These are phyloP conservation scores for Corydoras maculifer DNA, from an alignment of 2,113 vertebrate species.

Conservation along the genomic window DNA sequence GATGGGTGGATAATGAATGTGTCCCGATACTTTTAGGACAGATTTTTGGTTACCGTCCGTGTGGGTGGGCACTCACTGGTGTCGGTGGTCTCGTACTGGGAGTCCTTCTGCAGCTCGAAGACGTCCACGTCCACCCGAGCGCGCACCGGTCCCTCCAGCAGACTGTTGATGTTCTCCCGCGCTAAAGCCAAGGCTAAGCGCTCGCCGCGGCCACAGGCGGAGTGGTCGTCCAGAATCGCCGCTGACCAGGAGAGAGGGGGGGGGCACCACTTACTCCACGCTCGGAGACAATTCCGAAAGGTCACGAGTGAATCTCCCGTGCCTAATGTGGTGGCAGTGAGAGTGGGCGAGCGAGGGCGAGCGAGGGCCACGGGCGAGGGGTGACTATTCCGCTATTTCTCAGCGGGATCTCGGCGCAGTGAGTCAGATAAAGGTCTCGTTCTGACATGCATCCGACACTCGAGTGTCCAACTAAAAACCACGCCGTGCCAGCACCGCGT, in stretches of 20 bases:
- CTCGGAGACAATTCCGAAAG: constrained; percentile 11
- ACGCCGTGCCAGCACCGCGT: neutral
- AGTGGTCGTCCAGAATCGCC: constrained; percentile 77
- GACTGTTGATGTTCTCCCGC: constrained; percentile 80
- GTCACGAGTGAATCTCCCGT: constrained; percentile 3
- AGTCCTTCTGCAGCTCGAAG: constrained; percentile 82
- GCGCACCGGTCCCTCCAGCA: constrained; percentile 71
- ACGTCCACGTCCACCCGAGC: constrained; percentile 84
- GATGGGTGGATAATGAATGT: too few relatives aligned
- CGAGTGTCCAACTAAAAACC: neutral
- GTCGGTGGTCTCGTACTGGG: constrained; percentile 85
- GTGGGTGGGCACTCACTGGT: constrained; percentile 71
- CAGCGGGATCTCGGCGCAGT: constrained; percentile 3
- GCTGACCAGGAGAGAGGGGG: constrained; percentile 45
- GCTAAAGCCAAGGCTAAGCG: constrained; percentile 80
- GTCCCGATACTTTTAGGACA: too few relatives aligned
- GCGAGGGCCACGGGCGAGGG: constrained; percentile 16
- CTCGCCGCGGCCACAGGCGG: constrained; percentile 77
- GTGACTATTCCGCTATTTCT: constrained; percentile 3
- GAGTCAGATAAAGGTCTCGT: constrained; percentile 1
- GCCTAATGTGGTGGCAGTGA: constrained; percentile 21
- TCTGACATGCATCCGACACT: neutral
- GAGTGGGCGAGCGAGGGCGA: constrained; percentile 13
- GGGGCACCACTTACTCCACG: constrained; percentile 27
- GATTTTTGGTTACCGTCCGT: constrained; percentile 26